phyloP scores from a whole-genome alignment of 2,113 vertebrate genomes.

The Merops nubicus region DNA sequence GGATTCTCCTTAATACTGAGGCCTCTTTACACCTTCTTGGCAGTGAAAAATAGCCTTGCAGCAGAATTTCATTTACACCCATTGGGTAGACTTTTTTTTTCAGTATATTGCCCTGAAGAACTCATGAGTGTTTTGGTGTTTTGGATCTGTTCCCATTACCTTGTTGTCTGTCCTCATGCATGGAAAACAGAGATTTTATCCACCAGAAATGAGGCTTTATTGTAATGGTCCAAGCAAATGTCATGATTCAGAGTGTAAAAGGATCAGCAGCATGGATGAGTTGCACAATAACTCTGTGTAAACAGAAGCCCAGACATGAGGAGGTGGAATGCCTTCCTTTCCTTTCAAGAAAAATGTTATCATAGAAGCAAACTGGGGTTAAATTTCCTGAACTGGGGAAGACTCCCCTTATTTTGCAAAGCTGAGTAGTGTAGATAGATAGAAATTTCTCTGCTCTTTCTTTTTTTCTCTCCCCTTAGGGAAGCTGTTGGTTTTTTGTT shows the following conservation, averaged over 20 bases:
- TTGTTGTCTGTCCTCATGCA: not conserved
- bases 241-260: not conserved
- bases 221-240: not conserved
- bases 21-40: conserved; percentile 14
- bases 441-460: not conserved
- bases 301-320: not conserved
- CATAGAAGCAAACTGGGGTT: not conserved
- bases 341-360: not conserved
- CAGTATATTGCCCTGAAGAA: not conserved
- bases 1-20: not conserved
- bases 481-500: too few species aligned
- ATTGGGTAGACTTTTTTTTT: not conserved
- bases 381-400: not conserved
- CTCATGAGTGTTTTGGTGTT: not conserved
- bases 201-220: conserved; percentile 6
- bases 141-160: not conserved
- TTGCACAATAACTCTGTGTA: not conserved
- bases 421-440: not conserved
- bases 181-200: conserved; percentile 28
- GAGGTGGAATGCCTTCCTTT: not conserved
- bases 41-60: not conserved
- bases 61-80: not conserved
- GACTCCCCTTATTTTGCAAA: not conserved
- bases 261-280: not conserved
- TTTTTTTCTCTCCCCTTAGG: not conserved